Conservation (phyloP, 2,888 invertebrate genomes). For the Dolomedes plantarius region DNA sequence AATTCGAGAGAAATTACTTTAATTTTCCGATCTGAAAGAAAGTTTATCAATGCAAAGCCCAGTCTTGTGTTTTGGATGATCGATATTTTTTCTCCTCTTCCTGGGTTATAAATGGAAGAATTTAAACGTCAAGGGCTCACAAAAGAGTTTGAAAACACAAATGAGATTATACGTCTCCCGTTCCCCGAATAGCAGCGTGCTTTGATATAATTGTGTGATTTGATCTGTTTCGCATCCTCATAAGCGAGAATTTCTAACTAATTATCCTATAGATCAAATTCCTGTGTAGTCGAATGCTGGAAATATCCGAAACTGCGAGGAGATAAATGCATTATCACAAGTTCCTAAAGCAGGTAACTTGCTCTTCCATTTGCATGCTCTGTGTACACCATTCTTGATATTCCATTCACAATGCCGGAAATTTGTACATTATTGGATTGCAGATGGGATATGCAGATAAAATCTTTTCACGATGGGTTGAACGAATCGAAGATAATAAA, state of each 20-base stretch:
- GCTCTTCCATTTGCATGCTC: background rate
- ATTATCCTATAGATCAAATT: slow-evolving; percentile 8
- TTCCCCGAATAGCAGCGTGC: no score
- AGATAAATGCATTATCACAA: slow-evolving; percentile 4
- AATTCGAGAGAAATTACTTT: no score
- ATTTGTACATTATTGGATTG: background rate
- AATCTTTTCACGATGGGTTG: background rate
- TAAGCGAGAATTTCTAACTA: background rate
- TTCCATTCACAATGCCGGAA: background rate
- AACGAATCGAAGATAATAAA: background rate
- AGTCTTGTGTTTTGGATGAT: no score
- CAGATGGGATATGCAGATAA: background rate
- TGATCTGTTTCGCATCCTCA: background rate
- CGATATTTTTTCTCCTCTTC: no score
- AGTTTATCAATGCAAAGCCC: no score
- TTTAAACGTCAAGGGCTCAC: no score
- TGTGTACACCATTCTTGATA: background rate
- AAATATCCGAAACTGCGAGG: background rate
- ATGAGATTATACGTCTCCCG: no score
- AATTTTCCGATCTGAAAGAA: no score
- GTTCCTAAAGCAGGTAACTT: background rate
- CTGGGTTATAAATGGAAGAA: no score
- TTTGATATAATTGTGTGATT: background rate
- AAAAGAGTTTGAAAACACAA: no score
- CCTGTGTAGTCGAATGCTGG: background rate